Conservation (phyloP, 1,140 invertebrate species). For the Ditylenchus dipsaci region DNA sequence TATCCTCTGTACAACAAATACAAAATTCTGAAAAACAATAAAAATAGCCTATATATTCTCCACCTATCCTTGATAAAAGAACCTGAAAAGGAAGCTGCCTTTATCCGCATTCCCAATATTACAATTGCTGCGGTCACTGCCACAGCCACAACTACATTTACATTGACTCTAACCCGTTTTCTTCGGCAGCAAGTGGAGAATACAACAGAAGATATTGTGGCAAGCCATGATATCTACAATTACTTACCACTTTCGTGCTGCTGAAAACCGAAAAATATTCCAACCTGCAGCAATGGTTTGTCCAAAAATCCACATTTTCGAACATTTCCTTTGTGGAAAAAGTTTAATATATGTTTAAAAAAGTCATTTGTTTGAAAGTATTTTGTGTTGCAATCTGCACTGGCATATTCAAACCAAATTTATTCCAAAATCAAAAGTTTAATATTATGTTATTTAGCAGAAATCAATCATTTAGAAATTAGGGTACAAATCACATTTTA, state of each 20-base stretch:
- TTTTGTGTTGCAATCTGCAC: too few relatives aligned
- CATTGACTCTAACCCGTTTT: neutral
- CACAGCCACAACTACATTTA: neutral
- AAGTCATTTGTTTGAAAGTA: neutral
- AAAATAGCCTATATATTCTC: too few relatives aligned
- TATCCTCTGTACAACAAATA: neutral
- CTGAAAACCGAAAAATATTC: too few relatives aligned
- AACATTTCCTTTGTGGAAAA: neutral
- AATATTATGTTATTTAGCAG: neutral
- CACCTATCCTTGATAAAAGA: too few relatives aligned
- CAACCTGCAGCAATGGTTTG: neutral
- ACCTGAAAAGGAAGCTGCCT: neutral
- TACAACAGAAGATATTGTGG: neutral
- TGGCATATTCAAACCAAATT: too few relatives aligned
- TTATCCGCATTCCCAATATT: neutral
- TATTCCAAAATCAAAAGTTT: neutral
- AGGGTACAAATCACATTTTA: too few relatives aligned
- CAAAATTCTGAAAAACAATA: neutral
- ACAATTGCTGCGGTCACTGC: neutral
- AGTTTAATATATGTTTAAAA: neutral
- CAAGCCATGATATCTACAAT: neutral
- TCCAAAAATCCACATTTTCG: neutral
- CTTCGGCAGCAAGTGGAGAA: neutral
- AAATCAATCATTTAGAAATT: neutral
- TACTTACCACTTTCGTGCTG: too few relatives aligned